These are phyloP conservation scores for Fabriciana adippe DNA, from an alignment of 2,888 invertebrate genomes.

Conservation along the genomic window DNA sequence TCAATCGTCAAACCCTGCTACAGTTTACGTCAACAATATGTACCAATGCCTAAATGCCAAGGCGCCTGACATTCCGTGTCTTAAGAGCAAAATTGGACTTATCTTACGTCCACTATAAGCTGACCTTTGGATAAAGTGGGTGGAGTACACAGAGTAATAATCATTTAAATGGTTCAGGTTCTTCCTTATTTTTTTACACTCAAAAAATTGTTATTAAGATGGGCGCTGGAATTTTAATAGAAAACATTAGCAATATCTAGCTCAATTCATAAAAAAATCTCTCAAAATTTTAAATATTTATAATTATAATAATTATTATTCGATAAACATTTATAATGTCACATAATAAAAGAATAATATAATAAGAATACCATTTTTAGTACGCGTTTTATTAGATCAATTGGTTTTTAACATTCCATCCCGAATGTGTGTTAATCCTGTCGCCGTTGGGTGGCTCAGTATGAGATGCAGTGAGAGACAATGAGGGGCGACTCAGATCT, in stretches of 20 bases:
- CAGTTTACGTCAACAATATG: conserved; percentile 46
- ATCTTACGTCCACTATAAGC: conserved; percentile 30
- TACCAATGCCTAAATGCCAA: conserved; percentile 66
- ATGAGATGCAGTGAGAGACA: too few relatives aligned
- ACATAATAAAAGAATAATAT: too few relatives aligned
- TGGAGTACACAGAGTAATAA: conserved; percentile 26
- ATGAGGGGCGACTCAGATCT: too few relatives aligned
- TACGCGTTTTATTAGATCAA: too few relatives aligned
- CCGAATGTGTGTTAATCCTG: too few relatives aligned
- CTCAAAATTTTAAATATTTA: not conserved
- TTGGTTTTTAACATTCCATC: too few relatives aligned
- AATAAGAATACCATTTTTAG: too few relatives aligned
- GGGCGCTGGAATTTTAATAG: not conserved
- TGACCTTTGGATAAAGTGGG: conserved; percentile 34
- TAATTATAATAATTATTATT: not conserved
- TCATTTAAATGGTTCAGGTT: conserved; percentile 23
- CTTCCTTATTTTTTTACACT: conserved; percentile 24
- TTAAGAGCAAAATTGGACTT: conserved; percentile 44
- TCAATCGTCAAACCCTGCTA: conserved; percentile 52
- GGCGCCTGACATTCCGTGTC: conserved; percentile 58
- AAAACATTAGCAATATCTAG: not conserved
- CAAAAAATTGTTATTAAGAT: not conserved
- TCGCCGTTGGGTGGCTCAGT: too few relatives aligned
- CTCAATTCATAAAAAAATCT: not conserved
- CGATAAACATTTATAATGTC: too few relatives aligned